A percentile compares a stretch with the other conserved stretches of the same genome.
These are phyloP conservation scores for Hydrotaea cyrtoneurina DNA, from an alignment of 2,888 invertebrate genomes.

Conservation along the genomic window DNA sequence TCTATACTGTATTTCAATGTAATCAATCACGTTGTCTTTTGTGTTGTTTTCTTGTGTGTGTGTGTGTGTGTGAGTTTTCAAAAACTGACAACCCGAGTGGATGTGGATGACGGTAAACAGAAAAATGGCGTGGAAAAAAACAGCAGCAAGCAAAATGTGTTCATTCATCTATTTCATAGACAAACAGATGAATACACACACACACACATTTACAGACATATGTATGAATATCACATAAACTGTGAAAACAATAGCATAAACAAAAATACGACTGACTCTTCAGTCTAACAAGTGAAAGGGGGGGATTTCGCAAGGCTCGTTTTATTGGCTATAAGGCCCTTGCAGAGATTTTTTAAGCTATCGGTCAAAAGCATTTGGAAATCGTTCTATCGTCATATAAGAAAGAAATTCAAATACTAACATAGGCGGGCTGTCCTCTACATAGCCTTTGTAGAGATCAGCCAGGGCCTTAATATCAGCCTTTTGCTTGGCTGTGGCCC, in stretches of 20 bases:
- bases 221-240: not conserved
- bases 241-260: not conserved
- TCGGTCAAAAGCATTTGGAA: too few species aligned
- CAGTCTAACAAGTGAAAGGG: too few species aligned
- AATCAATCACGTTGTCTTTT: slow-evolving; percentile 14
- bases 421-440: too few species aligned
- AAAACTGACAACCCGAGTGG: not conserved
- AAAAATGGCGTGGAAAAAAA: slow-evolving; percentile 56
- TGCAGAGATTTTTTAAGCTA: too few species aligned
- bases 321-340: too few species aligned
- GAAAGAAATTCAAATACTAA: too few species aligned
- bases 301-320: too few species aligned
- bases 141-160: not conserved
- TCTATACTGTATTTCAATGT: slow-evolving; percentile 5
- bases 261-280: not conserved
- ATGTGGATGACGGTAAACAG: slow-evolving; percentile 41
- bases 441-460: too few species aligned
- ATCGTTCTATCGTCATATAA: too few species aligned
- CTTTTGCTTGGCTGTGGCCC: too few species aligned
- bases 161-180: not conserved
- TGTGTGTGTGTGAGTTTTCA: not conserved
- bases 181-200: not conserved
- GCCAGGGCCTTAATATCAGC: too few species aligned
- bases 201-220: not conserved
- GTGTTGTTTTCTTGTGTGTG: not conserved